These are phyloP conservation scores for Pterocles burchelli DNA, from an alignment of 2,113 vertebrate genomes.

Conservation along the genomic window DNA sequence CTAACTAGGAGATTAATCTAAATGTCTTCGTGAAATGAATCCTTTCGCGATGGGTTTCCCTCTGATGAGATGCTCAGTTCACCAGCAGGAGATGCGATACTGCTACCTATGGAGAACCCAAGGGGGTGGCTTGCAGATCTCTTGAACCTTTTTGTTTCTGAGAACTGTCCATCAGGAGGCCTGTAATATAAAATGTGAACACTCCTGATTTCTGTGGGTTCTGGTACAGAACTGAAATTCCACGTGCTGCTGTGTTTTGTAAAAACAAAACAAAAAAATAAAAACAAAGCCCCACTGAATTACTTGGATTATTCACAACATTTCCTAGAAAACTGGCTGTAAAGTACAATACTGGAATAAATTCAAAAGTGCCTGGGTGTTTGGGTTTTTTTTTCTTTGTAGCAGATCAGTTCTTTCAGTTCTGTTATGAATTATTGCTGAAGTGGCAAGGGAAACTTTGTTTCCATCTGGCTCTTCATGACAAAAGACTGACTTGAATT, in stretches of 20 bases:
- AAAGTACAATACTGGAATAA: conserved; percentile 66
- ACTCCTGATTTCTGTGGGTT: not conserved
- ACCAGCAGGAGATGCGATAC: not conserved
- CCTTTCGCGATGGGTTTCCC: not conserved
- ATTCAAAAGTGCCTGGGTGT: conserved; percentile 48
- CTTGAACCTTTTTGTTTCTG: not conserved
- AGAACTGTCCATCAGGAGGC: not conserved
- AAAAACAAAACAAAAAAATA: not conserved
- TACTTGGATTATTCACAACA: conserved; percentile 59
- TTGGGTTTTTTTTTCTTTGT: not conserved
- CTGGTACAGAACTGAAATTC: not conserved
- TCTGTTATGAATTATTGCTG: conserved; percentile 51
- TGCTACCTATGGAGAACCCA: not conserved
- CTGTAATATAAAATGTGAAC: not conserved
- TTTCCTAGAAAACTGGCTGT: conserved; percentile 67
- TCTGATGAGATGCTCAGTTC: not conserved
- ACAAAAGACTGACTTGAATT: not conserved
- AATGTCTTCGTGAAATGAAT: not conserved
- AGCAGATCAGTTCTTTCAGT: conserved; percentile 19
- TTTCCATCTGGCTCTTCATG: conserved; percentile 1
- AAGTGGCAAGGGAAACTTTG: not conserved
- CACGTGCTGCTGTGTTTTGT: conserved; percentile 1
- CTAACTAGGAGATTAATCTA: not conserved
- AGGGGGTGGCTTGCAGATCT: not conserved
- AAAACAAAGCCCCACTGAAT: conserved; percentile 36